Evolutionary conservation across 1,140 invertebrate genomes (phyloP), one percentile per base, ranked within the genome.

Genomic region (Chymomyza costata): DNA sequence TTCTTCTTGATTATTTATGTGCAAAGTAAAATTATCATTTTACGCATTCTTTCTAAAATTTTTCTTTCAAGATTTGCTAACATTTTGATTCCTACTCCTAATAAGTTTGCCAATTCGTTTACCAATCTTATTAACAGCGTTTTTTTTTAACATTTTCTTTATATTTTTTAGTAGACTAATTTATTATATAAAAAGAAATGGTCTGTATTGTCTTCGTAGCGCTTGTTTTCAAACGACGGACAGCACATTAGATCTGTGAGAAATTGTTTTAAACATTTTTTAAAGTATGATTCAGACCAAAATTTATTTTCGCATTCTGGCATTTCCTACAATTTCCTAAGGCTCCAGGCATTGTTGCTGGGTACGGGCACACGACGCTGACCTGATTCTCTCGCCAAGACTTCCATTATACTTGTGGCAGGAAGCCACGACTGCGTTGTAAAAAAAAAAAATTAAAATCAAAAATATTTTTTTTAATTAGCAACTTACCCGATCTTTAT

Each of bases 401-500:
- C 89, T 86, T 95, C 93, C 69, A 94, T 84, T 56, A 96, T 87
- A 85, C 92, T 94, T 68, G 93, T 91, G 57, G 92, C 91, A n/a
- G 94, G 94, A 55, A 95, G 85, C 93, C 93, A 95, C 38, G 92
- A 93, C 90, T 94, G 66, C n/a, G n/a, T n/a, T n/a, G n/a, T n/a
- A 39, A 87, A 85, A 50, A 37, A n/a, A 1, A 13, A 19, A 1
- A 3, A 13, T 46, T 51, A n/a, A 18, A 10, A 34, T 31, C 0
- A 35, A 15, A 45, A 18, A 6, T 21, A 11, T 6, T 7, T 10
- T 2, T 6, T 11, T 21, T 5, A 3, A 2, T 21, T 13, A 35
- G 15, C 51, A 28, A 57, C 57, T 74, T 82, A 93, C 92, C 87
- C 91, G 92, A 59, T 93, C 92, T 81, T 90, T 94, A 35, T 90